Evolutionary conservation across 2,888 invertebrate species (phyloP), one percentile per base, ranked within the genome.

Genomic region (Aspidiotus destructor): DNA sequence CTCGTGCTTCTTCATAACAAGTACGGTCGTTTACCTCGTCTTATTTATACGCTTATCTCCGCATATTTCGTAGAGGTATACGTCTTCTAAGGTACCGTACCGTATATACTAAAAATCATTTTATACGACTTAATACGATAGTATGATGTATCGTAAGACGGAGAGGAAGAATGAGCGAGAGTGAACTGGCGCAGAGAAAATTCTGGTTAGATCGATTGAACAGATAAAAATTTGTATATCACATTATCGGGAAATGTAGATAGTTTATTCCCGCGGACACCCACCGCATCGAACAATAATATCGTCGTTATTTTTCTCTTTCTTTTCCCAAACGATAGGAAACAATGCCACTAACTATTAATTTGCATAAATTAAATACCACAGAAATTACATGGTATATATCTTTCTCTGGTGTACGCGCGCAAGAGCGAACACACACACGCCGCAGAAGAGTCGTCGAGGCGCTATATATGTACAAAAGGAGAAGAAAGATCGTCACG

Each of bases 281-380:
- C 58, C 58, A 58, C 58, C 58, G 58, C 58, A 58, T 28, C 17
- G 58, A 58, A 58, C 58, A 58, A 58, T 58, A 28, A 58, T 40
- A 58, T 28, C 40, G 8, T 17, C 55, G 8, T 54, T n/a, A 9
- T 17, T 54, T n/a, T 54, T 54, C 55, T 54, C 8, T 17, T 17
- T 9, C 17, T 54, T 58, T 58, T 28, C 13, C 40, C 11, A 40
- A 58, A 58, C 58, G 58, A 58, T 58, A 28, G 40, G n/a, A 58
- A 58, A 58, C 58, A 58, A 58, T 58, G 58, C 58, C 16, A 28
- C 58, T 28, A 58, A 58, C 58, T 58, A 58, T 58, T 58, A 58
- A 58, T 58, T 58, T 58, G 58, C 58, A 58, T 58, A 58, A 58
- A 58, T 58, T 58, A 58, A 58, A 58, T 58, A 13, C 58, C 58